Conservation (phyloP, 2,888 invertebrate genomes). For the Pseudococcus longispinus region DNA sequence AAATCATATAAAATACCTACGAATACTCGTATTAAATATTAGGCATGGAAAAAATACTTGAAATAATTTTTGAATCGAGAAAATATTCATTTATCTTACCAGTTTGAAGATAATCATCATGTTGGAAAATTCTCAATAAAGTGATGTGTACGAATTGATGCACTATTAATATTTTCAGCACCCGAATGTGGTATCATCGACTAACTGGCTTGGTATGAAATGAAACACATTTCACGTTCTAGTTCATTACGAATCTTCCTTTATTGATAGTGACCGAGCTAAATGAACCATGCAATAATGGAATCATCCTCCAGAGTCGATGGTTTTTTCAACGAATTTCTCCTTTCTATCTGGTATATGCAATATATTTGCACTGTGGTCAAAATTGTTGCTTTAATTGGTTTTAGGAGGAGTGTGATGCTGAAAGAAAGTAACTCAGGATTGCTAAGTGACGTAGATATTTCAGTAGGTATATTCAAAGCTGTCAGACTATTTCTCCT, state of each 20-base stretch:
- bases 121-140: neutral
- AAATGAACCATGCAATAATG: neutral
- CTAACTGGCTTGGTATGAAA: neutral
- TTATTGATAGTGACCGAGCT: neutral
- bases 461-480: too few species aligned
- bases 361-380: neutral
- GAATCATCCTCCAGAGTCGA: neutral
- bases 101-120: neutral
- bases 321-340: neutral
- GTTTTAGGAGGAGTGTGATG: neutral
- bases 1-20: too few species aligned
- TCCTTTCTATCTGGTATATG: neutral
- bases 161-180: neutral
- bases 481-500: too few species aligned
- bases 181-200: neutral
- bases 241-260: neutral
- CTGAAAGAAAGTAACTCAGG: neutral
- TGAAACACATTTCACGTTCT: neutral
- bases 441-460: too few species aligned
- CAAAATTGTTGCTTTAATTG: neutral
- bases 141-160: neutral
- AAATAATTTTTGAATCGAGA: neutral
- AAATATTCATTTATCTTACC: slow-evolving; percentile 13
- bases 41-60: too few species aligned
- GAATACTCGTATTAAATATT: too few species aligned